Evolutionary conservation across 2,113 vertebrate genomes (phyloP).

Genomic region (Gallinago media): DNA sequence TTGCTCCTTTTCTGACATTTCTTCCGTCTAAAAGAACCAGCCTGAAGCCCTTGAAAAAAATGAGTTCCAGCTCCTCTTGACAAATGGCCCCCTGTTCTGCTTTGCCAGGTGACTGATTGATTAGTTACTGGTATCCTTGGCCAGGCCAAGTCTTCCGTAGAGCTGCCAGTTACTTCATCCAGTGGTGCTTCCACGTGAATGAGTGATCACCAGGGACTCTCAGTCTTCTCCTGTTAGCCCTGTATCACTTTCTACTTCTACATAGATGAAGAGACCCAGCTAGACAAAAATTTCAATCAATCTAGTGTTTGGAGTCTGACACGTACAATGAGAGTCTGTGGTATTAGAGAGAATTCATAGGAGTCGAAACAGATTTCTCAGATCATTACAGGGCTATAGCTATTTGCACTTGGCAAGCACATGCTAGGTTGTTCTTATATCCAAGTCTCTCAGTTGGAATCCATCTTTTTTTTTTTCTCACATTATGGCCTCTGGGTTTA

Average conservation of each 20-base stretch:
- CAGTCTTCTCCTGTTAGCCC: neutral
- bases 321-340: neutral
- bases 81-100: neutral
- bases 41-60: neutral
- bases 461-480: neutral
- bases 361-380: neutral
- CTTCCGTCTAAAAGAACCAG: neutral
- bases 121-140: neutral
- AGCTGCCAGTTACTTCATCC: neutral
- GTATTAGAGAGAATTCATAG: neutral
- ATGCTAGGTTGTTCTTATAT: neutral
- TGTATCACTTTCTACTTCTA: neutral
- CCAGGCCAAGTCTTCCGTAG: neutral
- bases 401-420: neutral
- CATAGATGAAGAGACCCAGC: neutral
- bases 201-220: neutral
- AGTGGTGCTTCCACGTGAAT: neutral
- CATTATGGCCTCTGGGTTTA: neutral
- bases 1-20: neutral
- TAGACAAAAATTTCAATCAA: neutral
- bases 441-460: neutral
- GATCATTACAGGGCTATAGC: neutral
- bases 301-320: neutral
- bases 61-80: neutral
- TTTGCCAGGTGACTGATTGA: conserved; percentile 7